Base-by-base conservation (phyloP, 2,888 invertebrate genomes). In the Julus scandinavius region DNA sequence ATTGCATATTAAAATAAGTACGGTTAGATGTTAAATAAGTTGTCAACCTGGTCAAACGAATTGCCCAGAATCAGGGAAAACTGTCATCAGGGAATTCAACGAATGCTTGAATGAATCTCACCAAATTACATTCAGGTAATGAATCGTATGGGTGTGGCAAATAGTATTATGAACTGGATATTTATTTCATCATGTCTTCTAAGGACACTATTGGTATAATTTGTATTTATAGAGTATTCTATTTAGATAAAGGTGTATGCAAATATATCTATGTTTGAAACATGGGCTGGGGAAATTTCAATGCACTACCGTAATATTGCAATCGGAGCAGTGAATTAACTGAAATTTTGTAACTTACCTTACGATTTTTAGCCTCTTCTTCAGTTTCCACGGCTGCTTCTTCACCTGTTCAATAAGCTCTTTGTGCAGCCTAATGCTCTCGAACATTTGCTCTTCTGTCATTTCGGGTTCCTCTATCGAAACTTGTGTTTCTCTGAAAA, bases 391-490 rank as follows among this genome's bases (percentile, higher is more conserved):
- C 0, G 92, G 91, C 89, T 92, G 92, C n/a, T 89, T 90, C 88
- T 96, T 97, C 15, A 97, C 96, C 85, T 95, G 96, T 90, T 96
- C 95, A 89, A 98, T 93, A 0, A 98, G 97, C 92, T 98, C 98
- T 92, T 98, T 98, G 92, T 98, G 97, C 54, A 98, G 93, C 90
- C 96, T 95, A 89, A 98, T 95, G 91, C 97, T 97, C 92, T 97
- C 97, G 91, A 96, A 96, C 90, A 97, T 97, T 93, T 97, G 96
- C 91, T 97, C 97, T 91, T 97, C 91, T 5, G 89, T 89, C 45
- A 89, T 89, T 86, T 89, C 88, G 15, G 63, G 85, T 40, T 89
- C 89, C 54, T 89, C 89, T 20, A 89, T 89, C 20, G 89, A 89
- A 86, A 89, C 86, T 85, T 89, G 89, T n/a, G 89, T 89, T 86